Conservation (phyloP, 2,888 invertebrate genomes). For the Hypena proboscidalis region DNA sequence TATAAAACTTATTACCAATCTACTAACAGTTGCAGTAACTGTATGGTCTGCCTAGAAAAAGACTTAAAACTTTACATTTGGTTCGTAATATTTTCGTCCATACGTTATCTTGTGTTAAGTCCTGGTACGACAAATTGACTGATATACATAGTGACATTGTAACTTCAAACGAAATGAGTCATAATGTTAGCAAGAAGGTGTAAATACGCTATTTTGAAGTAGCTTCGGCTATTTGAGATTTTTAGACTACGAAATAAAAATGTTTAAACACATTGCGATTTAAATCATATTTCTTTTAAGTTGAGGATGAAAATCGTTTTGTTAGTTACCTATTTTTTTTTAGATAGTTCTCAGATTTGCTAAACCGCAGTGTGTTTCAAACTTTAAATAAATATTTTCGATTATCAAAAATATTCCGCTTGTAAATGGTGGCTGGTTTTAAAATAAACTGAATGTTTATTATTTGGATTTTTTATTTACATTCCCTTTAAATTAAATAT, state of each 20-base stretch:
- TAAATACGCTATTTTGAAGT: conserved; percentile 12
- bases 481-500: no score
- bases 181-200: conserved; percentile 19
- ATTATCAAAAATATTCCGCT: conserved; percentile 33
- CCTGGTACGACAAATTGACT: conserved; percentile 24
- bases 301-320: background rate
- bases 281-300: background rate
- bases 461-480: conserved; percentile 18
- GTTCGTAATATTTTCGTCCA: conserved; percentile 8
- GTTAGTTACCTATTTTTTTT: background rate
- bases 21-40: no score
- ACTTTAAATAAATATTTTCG: conserved; percentile 20
- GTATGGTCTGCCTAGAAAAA: no score
- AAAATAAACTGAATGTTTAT: conserved; percentile 39
- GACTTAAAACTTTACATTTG: no score
- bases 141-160: conserved; percentile 19
- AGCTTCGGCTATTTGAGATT: conserved; percentile 19
- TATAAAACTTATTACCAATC: no score
- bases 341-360: background rate
- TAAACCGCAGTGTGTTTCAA: conserved; percentile 10
- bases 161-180: conserved; percentile 27
- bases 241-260: conserved; percentile 10
- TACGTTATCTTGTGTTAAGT: conserved; percentile 18
- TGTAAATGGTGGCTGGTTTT: conserved; percentile 44
- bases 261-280: conserved; percentile 19